Conservation (phyloP, 1,140 invertebrate species). For the Lethocerus indicus region DNA sequence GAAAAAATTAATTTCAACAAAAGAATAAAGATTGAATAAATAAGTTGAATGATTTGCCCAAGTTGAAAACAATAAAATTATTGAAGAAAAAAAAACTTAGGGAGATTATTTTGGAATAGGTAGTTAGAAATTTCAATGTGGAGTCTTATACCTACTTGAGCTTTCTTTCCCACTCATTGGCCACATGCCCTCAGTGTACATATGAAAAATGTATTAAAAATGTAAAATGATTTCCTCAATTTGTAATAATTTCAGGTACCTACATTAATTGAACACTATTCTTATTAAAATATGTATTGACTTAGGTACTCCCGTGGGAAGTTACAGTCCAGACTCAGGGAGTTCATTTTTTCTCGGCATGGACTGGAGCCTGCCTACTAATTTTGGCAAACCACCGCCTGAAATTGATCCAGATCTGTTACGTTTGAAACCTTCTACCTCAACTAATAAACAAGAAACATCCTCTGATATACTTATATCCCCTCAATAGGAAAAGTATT, state of each 20-base stretch:
- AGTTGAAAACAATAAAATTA: too few relatives aligned
- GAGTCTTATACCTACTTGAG: neutral
- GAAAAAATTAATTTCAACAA: too few relatives aligned
- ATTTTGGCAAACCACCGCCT: conserved; percentile 11
- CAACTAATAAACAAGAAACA: conserved; percentile 1
- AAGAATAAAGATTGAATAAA: too few relatives aligned
- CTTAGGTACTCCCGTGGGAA: conserved; percentile 5
- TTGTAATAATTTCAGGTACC: too few relatives aligned
- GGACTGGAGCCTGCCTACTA: conserved; percentile 1
- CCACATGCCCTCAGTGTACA: too few relatives aligned
- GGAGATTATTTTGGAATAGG: too few relatives aligned
- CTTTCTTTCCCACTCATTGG: neutral
- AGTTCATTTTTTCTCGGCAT: conserved; percentile 14
- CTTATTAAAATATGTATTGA: neutral
- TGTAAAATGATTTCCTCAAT: too few relatives aligned
- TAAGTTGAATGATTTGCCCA: too few relatives aligned
- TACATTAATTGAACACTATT: neutral
- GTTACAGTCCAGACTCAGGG: conserved; percentile 13
- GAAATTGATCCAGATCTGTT: conserved; percentile 16
- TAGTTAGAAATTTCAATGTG: neutral
- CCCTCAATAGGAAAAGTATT: too few relatives aligned
- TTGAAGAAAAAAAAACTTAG: too few relatives aligned
- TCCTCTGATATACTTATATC: too few relatives aligned
- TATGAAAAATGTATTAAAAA: too few relatives aligned
- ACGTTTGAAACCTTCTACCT: conserved; percentile 12